Base-by-base conservation (phyloP, 2,888 invertebrate species). In the Scrobipalpa atriplicella region DNA sequence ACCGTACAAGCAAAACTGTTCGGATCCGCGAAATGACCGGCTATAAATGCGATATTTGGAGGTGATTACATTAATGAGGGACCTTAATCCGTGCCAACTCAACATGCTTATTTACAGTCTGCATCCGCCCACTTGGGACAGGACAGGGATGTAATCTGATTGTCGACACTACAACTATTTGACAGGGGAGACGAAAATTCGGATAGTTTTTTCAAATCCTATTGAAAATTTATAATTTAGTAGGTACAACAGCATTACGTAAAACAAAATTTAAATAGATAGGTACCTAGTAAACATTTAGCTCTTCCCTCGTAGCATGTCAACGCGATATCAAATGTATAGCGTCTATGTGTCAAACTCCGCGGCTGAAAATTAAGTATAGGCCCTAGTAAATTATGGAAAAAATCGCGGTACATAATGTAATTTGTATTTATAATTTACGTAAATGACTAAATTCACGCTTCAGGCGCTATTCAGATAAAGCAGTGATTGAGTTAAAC, bases 1-100 rank as follows among this genome's bases (percentile, higher is more conserved):
- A 47, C 62, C 62, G 16, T 62, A 62, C 21, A 62, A 62, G 29
- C 51, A 58, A 21, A 21, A 21, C 10, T 16, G 38, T 16, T 58
- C 18, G 8, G 52, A 7, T 19, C 21, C 41, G 11, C 43, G n/a
- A 62, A 62, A 51, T 51, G 29, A 43, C 43, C 16, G n/a, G 47
- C 10, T 65, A 43, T 62, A 69, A 71, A 66, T 69, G 62, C 47
- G 62, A 64, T 69, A 65, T 66, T 66, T 36, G 43, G 67, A 71
- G 72, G 73, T 74, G 70, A 77, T 79, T 78, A 75, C 68, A 75
- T 75, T 80, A 79, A 82, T 83, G 79, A 78, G 68, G 75, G 5
- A 77, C 72, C 75, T 74, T 73, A 79, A 83, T 77, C 73, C 74
- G 41, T 38, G 51, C 70, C 66, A 70, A 29, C 68, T 38, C 65